Percentiles rank a stretch among this genome's conserved stretches.
phyloP scores from a whole-genome alignment of 23 tunicate genomes.

The Aplidium turbinatum region DNA sequence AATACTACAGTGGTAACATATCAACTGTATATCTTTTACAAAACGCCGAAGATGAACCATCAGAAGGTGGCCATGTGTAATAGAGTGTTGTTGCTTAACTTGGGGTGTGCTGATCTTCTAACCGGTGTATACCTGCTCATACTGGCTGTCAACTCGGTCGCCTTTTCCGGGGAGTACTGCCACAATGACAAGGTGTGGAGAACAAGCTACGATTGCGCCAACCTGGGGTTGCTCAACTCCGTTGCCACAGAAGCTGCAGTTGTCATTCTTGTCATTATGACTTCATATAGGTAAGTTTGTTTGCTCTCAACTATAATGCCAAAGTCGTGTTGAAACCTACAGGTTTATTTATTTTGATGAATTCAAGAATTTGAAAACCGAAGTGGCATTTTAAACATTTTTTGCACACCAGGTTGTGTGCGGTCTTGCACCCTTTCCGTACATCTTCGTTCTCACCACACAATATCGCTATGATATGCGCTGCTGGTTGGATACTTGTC shows the following conservation, averaged over 20 bases:
- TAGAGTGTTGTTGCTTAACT: constrained; percentile 29
- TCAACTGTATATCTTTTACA: constrained; percentile 11
- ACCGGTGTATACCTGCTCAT: constrained; percentile 31
- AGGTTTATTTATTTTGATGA: background rate
- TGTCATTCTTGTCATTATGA: constrained; percentile 39
- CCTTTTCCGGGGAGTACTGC: constrained; percentile 42
- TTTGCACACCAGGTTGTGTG: constrained; percentile 21
- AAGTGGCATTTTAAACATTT: background rate
- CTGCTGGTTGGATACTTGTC: constrained; percentile 21
- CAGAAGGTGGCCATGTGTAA: constrained; percentile 25
- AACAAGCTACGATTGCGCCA: constrained; percentile 20
- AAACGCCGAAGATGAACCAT: background rate
- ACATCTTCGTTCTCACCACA: constrained; percentile 8
- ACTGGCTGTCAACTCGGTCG: constrained; percentile 5
- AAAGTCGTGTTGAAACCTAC: too few relatives aligned
- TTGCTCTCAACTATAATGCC: background rate
- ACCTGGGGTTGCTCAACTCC: constrained; percentile 26
- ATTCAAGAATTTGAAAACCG: background rate
- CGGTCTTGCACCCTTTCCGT: constrained; percentile 39
- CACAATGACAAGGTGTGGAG: constrained; percentile 47
- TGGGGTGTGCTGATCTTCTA: constrained; percentile 35
- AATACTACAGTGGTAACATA: constrained; percentile 5
- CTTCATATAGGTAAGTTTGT: constrained; percentile 34
- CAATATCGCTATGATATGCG: constrained; percentile 5
- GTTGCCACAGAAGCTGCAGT: constrained; percentile 44